A percentile compares a stretch with the other conserved stretches of the same genome.
Conservation (phyloP, 2,113 vertebrate genomes). For the Bambusicola thoracicus region DNA sequence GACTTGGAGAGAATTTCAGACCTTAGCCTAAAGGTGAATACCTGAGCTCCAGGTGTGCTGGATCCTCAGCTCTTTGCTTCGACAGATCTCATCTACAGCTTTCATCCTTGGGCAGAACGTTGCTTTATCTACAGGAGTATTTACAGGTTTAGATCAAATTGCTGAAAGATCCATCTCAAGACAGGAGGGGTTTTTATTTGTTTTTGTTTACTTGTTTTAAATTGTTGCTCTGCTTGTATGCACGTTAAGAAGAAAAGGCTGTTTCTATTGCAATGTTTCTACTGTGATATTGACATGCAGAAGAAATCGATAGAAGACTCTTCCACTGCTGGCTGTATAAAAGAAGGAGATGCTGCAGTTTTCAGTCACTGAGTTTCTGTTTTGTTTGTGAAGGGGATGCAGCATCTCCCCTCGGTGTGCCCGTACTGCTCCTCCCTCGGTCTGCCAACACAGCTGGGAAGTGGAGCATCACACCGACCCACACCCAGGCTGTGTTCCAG, state of each 20-base stretch:
- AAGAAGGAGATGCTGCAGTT: neutral
- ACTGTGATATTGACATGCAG: neutral
- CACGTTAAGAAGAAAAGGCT: neutral
- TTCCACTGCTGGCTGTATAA: neutral
- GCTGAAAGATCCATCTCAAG: neutral
- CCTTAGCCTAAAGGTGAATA: neutral
- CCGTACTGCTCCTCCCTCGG: neutral
- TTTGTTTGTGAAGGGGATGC: neutral
- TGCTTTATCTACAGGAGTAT: neutral
- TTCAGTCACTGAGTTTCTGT: neutral
- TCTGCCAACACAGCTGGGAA: neutral
- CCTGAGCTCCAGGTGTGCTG: neutral
- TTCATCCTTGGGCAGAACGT: rapidly evolving
- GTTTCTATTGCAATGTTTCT: neutral
- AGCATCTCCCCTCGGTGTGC: neutral
- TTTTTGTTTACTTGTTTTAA: neutral
- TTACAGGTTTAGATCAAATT: neutral
- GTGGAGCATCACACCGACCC: neutral
- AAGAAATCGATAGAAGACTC: neutral
- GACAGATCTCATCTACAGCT: neutral
- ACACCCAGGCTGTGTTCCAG: neutral
- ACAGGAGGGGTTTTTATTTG: neutral
- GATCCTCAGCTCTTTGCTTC: neutral
- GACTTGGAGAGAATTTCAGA: neutral
- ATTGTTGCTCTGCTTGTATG: neutral